Evolutionary conservation across 2,797 vertebrate species (phyloP), one percentile per base, ranked within the genome.

Genomic region (Ispidina picta): DNA sequence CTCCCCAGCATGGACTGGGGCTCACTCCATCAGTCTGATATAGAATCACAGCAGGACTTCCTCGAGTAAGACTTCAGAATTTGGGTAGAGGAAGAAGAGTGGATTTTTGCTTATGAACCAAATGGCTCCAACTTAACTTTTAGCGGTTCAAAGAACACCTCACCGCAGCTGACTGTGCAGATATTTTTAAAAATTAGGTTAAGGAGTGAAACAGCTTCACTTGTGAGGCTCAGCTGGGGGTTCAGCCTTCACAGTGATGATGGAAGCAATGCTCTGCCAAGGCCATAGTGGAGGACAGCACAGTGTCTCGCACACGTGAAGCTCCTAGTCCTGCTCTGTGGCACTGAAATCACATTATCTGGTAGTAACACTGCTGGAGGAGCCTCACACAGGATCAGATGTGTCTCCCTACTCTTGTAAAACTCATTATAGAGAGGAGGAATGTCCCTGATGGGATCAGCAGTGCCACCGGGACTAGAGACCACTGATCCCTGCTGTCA

Each of bases 1-100:
- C 44, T 77, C 29, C 18, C 21, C 1, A 1, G 11, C 1, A 1
- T 0, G 3, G 12, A 1, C 0, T 14, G 26, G 21, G 4, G 1
- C 23, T 78, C 1, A 23, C 23, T 39, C 19, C 64, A 44, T 51
- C 23, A 83, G 26, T 56, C 60, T 64, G 49, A 87, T 58, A 74
- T 41, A 87, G 37, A 86, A 48, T 66, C 87, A 84, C 84, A 87
- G 54, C 55, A 74, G 78, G n/a, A 37, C 12, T 88, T 65, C 51
- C 44, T 8, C 0, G 2, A 23, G 56, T 29, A 37, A 6, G 7
- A 25, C 23, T 86, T 77, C 43, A 86, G 31, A 1, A 3, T 19
- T 16, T 26, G 55, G 82, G 31, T 83, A 33, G 17, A 86, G 33
- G 19, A 93, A 29, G 70, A 83, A 88, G 25, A 33, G 15, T 48